A percentile compares a stretch with the other conserved stretches of the same genome.
Evolutionary conservation across 2,113 vertebrate species (phyloP).

Genomic region (Dipodomys merriami): DNA sequence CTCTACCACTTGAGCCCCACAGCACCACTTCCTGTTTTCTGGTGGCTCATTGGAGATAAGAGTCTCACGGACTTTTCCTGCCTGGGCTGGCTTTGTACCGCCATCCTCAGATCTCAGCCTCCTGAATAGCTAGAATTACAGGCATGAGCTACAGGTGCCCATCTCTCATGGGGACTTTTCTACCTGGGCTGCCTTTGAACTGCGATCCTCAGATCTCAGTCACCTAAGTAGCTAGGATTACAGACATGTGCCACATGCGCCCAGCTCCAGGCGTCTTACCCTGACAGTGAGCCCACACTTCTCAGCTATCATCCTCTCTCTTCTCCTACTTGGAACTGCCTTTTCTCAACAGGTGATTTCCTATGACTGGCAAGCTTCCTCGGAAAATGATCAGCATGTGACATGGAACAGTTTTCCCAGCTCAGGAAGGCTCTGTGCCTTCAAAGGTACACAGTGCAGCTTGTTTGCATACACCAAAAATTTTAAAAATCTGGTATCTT

Average conservation of each 20-base stretch:
- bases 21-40: no score
- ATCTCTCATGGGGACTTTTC: no score
- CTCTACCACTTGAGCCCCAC: no score
- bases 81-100: no score
- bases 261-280: slow-evolving; percentile 32
- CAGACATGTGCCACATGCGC: not conserved
- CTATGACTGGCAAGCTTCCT: not conserved
- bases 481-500: not conserved
- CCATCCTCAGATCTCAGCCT: no score
- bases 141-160: no score
- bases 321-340: not conserved
- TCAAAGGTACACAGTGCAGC: not conserved
- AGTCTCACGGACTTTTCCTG: no score
- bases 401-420: not conserved
- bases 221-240: not conserved
- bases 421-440: not conserved
- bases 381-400: slow-evolving; percentile 13
- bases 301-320: not conserved
- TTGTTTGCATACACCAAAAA: not conserved
- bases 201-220: no score
- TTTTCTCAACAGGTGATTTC: slow-evolving; percentile 15
- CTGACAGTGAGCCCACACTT: not conserved
- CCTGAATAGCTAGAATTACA: no score
- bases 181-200: no score
- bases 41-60: no score